Conservation (phyloP, 2,797 vertebrate species). For the Paratrypauchen microcephalus region DNA sequence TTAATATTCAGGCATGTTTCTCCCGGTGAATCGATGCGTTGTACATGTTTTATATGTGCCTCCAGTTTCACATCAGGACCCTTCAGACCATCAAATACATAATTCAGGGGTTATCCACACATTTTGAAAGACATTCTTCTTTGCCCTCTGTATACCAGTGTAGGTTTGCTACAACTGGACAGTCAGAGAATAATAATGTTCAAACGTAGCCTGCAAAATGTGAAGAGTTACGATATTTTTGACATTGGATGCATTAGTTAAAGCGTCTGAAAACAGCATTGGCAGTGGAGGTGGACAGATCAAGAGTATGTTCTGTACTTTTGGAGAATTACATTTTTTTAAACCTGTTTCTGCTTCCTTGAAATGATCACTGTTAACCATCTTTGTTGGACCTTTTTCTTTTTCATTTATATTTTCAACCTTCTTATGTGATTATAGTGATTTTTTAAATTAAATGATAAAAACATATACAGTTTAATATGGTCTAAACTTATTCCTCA, state of each 20-base stretch:
- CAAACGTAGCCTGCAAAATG: background rate
- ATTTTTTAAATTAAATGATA: no score
- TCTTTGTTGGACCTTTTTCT: no score
- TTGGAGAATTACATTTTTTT: background rate
- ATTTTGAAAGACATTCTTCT: constrained; percentile 6
- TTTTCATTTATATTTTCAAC: no score
- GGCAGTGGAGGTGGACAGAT: background rate
- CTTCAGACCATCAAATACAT: constrained; percentile 1
- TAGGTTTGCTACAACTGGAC: background rate
- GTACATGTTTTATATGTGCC: background rate
- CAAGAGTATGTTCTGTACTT: background rate
- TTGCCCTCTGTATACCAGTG: background rate
- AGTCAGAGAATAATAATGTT: background rate
- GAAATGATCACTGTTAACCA: no score
- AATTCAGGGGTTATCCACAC: constrained; percentile 7
- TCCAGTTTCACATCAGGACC: background rate
- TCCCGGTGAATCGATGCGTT: background rate
- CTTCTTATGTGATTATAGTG: no score
- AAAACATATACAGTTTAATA: no score
- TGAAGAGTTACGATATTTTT: background rate
- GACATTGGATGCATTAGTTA: background rate
- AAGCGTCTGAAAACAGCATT: background rate
- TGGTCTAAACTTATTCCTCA: no score
- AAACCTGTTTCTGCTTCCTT: no score
- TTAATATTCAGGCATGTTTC: background rate